Conservation (phyloP, 2,888 invertebrate species). For the Pollenia labialis region DNA sequence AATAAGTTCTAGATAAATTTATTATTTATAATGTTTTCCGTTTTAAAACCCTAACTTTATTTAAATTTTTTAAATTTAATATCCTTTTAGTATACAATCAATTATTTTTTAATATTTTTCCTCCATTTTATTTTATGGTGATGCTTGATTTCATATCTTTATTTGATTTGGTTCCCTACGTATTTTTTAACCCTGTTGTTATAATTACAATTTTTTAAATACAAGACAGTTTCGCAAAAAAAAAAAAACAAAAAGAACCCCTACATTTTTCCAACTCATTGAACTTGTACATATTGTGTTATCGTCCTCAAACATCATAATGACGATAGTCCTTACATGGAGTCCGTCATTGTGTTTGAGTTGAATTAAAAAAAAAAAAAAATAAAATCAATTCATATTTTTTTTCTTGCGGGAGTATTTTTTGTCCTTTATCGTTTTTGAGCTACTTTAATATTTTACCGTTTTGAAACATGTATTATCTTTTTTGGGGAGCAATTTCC, state of each 20-base stretch:
- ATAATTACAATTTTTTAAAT: slow-evolving; percentile 60
- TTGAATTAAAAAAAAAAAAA: background rate
- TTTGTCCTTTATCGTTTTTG: background rate
- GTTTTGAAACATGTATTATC: slow-evolving; percentile 57
- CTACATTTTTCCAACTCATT: slow-evolving; percentile 65
- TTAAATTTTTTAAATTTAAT: background rate
- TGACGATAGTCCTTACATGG: slow-evolving; percentile 12
- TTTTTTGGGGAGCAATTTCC: slow-evolving; percentile 8
- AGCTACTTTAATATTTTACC: slow-evolving; percentile 47
- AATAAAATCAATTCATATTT: background rate
- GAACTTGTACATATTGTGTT: slow-evolving; percentile 58
- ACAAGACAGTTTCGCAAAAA: background rate
- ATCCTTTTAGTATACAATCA: slow-evolving; percentile 14
- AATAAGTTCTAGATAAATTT: no score
- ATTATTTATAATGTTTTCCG: no score
- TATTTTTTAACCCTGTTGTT: slow-evolving; percentile 14
- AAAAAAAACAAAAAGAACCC: slow-evolving; percentile 2
- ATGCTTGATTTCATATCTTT: slow-evolving; percentile 55
- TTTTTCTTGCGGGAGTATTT: background rate
- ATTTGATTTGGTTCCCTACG: slow-evolving; percentile 7
- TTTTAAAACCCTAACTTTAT: background rate
- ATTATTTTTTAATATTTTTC: slow-evolving; percentile 55
- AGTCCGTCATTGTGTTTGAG: slow-evolving; percentile 4
- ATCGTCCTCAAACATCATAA: slow-evolving; percentile 20
- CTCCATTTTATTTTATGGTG: slow-evolving; percentile 30